Conservation (phyloP, 2,113 vertebrate species). For the Ariopsis seemanni region DNA sequence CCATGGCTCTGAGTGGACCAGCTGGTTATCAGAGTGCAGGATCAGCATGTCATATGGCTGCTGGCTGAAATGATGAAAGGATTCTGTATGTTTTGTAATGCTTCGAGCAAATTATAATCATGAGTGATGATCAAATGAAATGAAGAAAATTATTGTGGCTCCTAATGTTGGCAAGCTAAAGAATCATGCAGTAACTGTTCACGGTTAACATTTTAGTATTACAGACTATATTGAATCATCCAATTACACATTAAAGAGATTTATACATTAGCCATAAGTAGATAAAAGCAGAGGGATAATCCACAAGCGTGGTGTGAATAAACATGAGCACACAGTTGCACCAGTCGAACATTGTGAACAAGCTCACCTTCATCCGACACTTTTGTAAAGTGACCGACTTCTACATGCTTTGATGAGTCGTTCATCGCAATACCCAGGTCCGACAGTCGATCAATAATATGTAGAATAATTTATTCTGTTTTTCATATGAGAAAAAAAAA, state of each 20-base stretch:
- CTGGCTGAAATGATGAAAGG: not conserved
- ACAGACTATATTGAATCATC: not conserved
- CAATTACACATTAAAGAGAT: not conserved
- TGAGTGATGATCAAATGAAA: not conserved
- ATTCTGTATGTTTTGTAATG: not conserved
- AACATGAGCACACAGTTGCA: not conserved
- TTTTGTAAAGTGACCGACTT: not conserved
- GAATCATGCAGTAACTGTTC: not conserved
- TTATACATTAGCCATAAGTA: not conserved
- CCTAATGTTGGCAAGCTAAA: not conserved
- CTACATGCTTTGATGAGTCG: not conserved
- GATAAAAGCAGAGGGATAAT: not conserved
- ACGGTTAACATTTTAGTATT: not conserved
- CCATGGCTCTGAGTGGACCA: slow-evolving; percentile 20
- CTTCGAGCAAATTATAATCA: not conserved
- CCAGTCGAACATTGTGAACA: not conserved
- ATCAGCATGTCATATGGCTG: not conserved
- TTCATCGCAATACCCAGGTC: not conserved
- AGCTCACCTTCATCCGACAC: too few relatives aligned
- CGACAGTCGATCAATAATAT: not conserved
- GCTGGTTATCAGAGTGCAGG: slow-evolving; percentile 17
- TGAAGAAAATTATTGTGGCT: not conserved
- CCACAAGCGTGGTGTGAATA: not conserved
- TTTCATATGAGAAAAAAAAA: not conserved
- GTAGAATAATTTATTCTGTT: not conserved